Base-by-base conservation (phyloP, 2,797 vertebrate species). In the Onychomys leucogaster region DNA sequence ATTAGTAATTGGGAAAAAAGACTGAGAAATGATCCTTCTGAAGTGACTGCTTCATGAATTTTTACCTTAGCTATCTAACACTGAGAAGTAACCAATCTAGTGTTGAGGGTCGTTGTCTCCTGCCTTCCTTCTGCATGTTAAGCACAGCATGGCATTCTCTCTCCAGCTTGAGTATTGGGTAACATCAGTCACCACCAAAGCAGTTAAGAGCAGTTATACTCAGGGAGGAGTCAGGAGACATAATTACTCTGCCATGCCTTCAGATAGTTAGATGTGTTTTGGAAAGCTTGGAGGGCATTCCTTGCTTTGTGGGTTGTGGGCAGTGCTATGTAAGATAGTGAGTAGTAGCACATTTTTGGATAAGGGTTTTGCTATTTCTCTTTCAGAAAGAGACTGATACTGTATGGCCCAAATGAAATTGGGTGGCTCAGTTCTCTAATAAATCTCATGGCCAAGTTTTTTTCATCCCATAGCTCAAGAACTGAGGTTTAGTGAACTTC, bases 311-410 rank as follows among this genome's bases (percentile, higher is more conserved):
- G 52, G 19, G 81, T 80, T 82, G 88, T 77, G 65, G 75, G 93
- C 69, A 94, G 41, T 4, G 37, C 32, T 82, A 46, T 94, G 6
- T 92, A 80, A 90, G 61, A 41, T 73, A 55, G 63, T 43, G 25
- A 93, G 34, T 55, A 93, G 34, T 55, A 92, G n/a, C 67, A 6
- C 25, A 5, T 61, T 16, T 96, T 96, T 94, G 77, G 55, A 82
- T 93, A 78, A 34, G 29, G 37, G 25, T 96, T 95, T 94, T 95
- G 65, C 73, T 55, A 65, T 86, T 97, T 96, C 67, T 96, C 46
- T 95, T 91, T 52, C 4, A 75, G 80, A 95, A 96, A 76, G 76
- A 91, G 55, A 94, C 55, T 78, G 83, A n/a, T 78, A 73, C 27
- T 82, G 27, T 27, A 65, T 94, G 37, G 23, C 92, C 41, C 69